A percentile compares a stretch with the other conserved stretches of the same genome.
These are phyloP conservation scores for Augiades crinisus DNA, from an alignment of 2,888 invertebrate genomes.

Conservation along the genomic window DNA sequence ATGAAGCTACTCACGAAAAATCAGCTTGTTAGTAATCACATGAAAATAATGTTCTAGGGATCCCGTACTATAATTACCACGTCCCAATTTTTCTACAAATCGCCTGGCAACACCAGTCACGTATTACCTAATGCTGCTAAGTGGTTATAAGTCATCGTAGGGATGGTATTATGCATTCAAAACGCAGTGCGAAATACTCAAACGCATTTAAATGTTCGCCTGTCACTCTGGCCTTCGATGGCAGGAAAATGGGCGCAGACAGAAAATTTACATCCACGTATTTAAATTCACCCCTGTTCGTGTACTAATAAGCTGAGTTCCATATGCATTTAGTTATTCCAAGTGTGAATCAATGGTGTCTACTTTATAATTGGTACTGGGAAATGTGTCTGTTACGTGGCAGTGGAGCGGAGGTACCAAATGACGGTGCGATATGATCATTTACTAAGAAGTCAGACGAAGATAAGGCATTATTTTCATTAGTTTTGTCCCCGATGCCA, in stretches of 20 bases:
- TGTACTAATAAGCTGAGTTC: constrained; percentile 34
- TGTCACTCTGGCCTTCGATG: constrained; percentile 56
- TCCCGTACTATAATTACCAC: too few species aligned
- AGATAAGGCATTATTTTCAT: not conserved
- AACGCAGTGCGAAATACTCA: constrained; percentile 28
- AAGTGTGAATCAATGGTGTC: constrained; percentile 12
- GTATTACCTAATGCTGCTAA: constrained; percentile 17
- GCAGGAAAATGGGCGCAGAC: constrained; percentile 65
- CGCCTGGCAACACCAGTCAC: not conserved
- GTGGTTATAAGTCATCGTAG: constrained; percentile 27
- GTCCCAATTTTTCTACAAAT: too few species aligned
- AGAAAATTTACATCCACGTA: constrained; percentile 62
- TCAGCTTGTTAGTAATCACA: too few species aligned
- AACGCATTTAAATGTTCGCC: constrained; percentile 40
- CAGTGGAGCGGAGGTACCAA: not conserved
- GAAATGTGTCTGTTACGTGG: constrained; percentile 18
- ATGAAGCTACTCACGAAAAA: too few species aligned
- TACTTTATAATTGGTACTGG: constrained; percentile 17
- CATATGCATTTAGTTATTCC: constrained; percentile 8
- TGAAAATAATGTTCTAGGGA: too few species aligned
- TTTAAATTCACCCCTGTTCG: constrained; percentile 40
- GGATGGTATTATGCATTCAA: constrained; percentile 35
- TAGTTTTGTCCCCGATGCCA: too few species aligned
- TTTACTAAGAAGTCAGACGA: too few species aligned
- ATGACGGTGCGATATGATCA: too few species aligned